Percentiles rank a stretch among this genome's conserved stretches.
Conservation (phyloP, 2,888 invertebrate genomes). For the Gibbula magus region DNA sequence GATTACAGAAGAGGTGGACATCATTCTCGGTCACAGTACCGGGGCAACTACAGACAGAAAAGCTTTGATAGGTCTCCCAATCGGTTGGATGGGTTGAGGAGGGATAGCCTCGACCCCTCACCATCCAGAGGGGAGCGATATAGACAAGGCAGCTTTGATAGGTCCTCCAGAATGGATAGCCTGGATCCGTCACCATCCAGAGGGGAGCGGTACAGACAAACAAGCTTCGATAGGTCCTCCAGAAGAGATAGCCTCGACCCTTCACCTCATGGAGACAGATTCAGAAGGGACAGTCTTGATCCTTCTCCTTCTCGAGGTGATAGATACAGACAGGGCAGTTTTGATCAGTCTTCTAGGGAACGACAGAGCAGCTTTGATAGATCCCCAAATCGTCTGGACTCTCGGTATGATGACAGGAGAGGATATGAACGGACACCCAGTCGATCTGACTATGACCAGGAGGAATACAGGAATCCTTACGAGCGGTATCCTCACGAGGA, state of each 20-base stretch:
- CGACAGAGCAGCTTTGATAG: conserved; percentile 15
- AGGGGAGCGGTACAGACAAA: conserved; percentile 9
- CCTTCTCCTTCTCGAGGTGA: conserved; percentile 34
- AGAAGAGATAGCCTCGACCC: conserved; percentile 35
- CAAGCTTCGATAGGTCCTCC: background rate
- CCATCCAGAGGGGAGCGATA: conserved; percentile 33
- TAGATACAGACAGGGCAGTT: conserved; percentile 15
- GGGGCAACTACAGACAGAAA: background rate
- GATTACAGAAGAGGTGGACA: background rate
- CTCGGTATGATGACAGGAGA: background rate
- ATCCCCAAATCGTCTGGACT: background rate
- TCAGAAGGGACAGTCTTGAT: conserved; percentile 34
- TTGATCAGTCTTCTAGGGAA: background rate
- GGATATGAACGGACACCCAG: background rate
- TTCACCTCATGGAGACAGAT: conserved; percentile 22
- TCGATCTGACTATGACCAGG: conserved; percentile 6
- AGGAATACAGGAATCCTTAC: background rate
- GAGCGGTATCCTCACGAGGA: conserved; percentile 4
- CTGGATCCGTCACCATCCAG: background rate
- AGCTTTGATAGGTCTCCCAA: background rate
- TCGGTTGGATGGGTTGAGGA: conserved; percentile 30
- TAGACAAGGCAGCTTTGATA: background rate
- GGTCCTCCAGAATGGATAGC: background rate
- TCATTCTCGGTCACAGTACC: background rate
- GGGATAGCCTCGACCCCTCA: conserved; percentile 30